Evolutionary conservation across 2,888 invertebrate genomes (phyloP), one percentile per base, ranked within the genome.

Genomic region (Gibbula magus): DNA sequence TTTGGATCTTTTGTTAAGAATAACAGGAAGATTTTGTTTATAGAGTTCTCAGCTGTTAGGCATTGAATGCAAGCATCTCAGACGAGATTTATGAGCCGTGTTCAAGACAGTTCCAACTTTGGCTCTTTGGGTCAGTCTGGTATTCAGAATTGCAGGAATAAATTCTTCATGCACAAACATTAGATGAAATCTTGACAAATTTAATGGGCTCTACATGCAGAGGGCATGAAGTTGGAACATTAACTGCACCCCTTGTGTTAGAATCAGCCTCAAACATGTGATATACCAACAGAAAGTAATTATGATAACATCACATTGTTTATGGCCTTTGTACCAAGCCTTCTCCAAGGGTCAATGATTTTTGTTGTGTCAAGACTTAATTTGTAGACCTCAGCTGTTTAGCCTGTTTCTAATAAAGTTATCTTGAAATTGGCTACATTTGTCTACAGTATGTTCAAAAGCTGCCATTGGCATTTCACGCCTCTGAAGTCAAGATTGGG

Each of bases 121-220:
- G 70, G 56, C 20, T 7, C 20, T 25, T 22, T 56, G 4, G 56
- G 25, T 39, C 70, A 70, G 35, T 32, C 18, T 70, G 70, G 70
- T 10, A 70, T 70, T 18, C 70, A 35, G 10, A 70, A 18, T 70
- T 39, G 20, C 70, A 70, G 70, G 20, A 70, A 70, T 70, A 70
- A 70, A 70, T 70, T 35, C 70, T 35, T 70, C n/a, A 32, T 4
- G 32, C 35, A 70, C 70, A 70, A 70, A 70, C 70, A 70, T 70
- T 70, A 70, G 70, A 70, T 70, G 29, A 70, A 70, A 70, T 70
- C 70, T 70, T 70, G 70, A 70, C 70, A 70, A 70, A 70, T 70
- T 70, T 70, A 70, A 70, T 39, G 70, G 35, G 70, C 29, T 35
- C 35, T 70, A 18, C 7, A 35, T 16, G 70, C 32, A 70, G 13